Percentiles rank a stretch among this genome's conserved stretches.
Conservation (phyloP, 2,113 vertebrate genomes). For the Sialia sialis region DNA sequence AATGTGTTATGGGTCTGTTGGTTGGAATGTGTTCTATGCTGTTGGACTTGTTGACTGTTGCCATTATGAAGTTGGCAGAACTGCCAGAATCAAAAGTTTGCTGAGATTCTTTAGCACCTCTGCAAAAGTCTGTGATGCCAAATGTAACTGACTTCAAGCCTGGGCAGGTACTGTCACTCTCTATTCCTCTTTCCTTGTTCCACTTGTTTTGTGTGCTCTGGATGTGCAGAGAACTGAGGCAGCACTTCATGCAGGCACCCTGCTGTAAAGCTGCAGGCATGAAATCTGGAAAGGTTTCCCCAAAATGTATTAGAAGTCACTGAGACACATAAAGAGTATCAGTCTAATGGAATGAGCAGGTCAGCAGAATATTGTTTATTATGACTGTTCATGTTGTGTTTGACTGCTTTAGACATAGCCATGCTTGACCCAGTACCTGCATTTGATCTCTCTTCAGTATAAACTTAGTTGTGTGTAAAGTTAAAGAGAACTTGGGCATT, state of each 20-base stretch:
- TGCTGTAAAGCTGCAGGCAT: background rate
- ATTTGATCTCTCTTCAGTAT: background rate
- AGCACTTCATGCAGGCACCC: background rate
- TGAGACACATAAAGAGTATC: background rate
- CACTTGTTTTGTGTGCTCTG: background rate
- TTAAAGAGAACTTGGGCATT: slow-evolving; percentile 26
- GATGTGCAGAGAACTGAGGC: background rate
- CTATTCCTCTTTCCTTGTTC: background rate
- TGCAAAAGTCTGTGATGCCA: background rate
- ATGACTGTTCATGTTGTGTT: background rate
- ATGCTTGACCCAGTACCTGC: background rate
- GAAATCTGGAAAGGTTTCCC: background rate
- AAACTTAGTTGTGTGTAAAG: slow-evolving; percentile 11
- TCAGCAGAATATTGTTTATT: background rate
- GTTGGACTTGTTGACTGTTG: background rate
- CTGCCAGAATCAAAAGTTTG: background rate
- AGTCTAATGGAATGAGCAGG: background rate
- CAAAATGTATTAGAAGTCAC: background rate
- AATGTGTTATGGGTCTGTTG: background rate
- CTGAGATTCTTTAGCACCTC: background rate
- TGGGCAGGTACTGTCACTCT: background rate
- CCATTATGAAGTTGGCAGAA: background rate
- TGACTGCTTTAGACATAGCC: background rate
- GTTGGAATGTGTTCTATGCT: background rate
- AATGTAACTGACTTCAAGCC: background rate